Evolutionary conservation across 1,140 invertebrate species (phyloP), one percentile per base, ranked within the genome.

Genomic region (Rhyacophila brunnea): DNA sequence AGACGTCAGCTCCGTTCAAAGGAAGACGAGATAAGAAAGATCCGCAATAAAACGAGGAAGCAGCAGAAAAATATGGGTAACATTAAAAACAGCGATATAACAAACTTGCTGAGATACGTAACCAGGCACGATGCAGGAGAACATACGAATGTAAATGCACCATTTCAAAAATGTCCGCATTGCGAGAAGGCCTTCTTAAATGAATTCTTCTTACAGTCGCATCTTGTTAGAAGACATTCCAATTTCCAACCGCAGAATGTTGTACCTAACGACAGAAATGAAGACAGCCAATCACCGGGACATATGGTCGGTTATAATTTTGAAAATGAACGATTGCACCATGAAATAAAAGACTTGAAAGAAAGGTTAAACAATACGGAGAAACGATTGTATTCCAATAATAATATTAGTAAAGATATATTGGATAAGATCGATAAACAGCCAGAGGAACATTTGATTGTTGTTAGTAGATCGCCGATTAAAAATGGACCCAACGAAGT

Each of bases 151-250:
- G 13, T 47, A 9, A 50, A 47, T 50, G 14, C 13, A 23, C 45
- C 51, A 52, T 55, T 65, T 23, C 74, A 78, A 57, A 81, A 81
- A 73, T 84, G 82, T 65, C 66, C 57, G 44, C 72, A 74, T 61
- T 84, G 82, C 62, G 74, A 73, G 43, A 84, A 84, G 72, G 73
- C 78, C 14, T 84, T 84, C 68, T 66, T 81, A 45, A 81, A 80
- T 62, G 77, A 81, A 67, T 74, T 81, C 58, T 83, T 80, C 71
- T 71, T 83, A 51, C 70, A 77, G 70, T 74, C 80, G 36, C 82
- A 84, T 65, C 69, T 81, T 5, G 71, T 70, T 47, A 72, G 82
- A 60, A 68, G 81, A 18, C 82, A 83, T 66, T 45, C 66, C 7
- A 71, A 72, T 56, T 18, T 50, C 10, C 14, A 47, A 19, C 23